Conservation (phyloP, 2,888 invertebrate genomes). For the Magallana nippona region DNA sequence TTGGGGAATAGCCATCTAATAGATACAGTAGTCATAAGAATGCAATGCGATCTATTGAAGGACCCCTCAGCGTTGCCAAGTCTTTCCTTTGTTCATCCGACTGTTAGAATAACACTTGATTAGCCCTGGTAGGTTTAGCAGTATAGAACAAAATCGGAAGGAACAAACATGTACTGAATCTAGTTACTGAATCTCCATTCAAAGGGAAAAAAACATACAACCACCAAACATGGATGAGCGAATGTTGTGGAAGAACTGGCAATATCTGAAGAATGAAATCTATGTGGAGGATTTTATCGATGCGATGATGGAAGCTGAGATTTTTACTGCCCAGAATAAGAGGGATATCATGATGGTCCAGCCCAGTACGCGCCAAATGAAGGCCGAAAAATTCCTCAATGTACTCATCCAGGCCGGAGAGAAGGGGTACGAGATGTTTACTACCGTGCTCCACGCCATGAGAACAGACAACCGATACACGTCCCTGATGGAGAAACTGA, state of each 20-base stretch:
- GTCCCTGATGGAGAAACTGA: constrained; percentile 55
- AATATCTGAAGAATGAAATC: constrained; percentile 59
- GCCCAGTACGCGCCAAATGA: constrained; percentile 53
- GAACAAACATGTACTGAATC: constrained; percentile 1
- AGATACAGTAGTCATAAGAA: not conserved
- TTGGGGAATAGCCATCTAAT: not conserved
- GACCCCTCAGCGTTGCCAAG: not conserved
- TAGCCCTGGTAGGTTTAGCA: not conserved
- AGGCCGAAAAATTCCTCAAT: constrained; percentile 60
- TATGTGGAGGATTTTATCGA: constrained; percentile 59
- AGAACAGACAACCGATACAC: constrained; percentile 58
- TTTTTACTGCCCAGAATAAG: constrained; percentile 52
- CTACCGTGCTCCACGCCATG: constrained; percentile 55
- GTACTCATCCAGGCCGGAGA: constrained; percentile 58
- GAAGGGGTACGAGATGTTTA: constrained; percentile 58
- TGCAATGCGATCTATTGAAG: not conserved
- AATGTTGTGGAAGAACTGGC: constrained; percentile 58
- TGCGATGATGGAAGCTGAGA: constrained; percentile 55
- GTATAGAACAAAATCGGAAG: not conserved
- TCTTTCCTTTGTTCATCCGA: constrained; percentile 8
- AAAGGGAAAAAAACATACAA: not conserved
- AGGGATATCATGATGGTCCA: constrained; percentile 52
- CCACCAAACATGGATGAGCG: constrained; percentile 53
- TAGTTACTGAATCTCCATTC: constrained; percentile 15
- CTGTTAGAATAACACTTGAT: not conserved